Evolutionary conservation across 1,140 invertebrate genomes (phyloP).

Genomic region (Elymnias hypermnestra): DNA sequence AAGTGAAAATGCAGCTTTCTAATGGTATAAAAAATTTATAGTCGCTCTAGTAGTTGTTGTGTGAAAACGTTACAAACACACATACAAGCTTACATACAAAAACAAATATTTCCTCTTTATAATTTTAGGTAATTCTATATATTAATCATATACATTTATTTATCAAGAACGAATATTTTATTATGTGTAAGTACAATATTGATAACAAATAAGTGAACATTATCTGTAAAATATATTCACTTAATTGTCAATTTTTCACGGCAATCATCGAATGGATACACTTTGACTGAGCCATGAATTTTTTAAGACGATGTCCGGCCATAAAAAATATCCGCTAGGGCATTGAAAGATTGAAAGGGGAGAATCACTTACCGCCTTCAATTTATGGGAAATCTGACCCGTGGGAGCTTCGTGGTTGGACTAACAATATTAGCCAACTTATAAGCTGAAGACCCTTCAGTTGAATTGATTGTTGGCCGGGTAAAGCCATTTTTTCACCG

Average conservation of each 20-base stretch:
- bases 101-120: no score
- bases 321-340: conserved; percentile 19
- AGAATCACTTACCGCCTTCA: conserved; percentile 48
- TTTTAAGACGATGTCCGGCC: conserved; percentile 20
- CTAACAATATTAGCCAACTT: conserved; percentile 54
- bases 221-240: neutral
- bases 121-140: no score
- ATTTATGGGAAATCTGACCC: conserved; percentile 60
- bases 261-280: conserved; percentile 1
- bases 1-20: no score
- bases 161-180: no score
- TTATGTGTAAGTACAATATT: no score
- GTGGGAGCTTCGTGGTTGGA: conserved; percentile 45
- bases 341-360: conserved; percentile 63
- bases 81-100: no score
- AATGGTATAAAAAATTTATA: no score
- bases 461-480: conserved; percentile 31
- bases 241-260: neutral
- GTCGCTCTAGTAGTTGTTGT: no score
- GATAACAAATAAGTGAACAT: no score
- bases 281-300: conserved; percentile 19
- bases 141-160: no score
- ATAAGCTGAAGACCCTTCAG: conserved; percentile 9
- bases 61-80: no score
- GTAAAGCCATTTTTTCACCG: conserved; percentile 13